Base-by-base conservation (phyloP, 2,113 vertebrate species). In the Abramis brama region DNA sequence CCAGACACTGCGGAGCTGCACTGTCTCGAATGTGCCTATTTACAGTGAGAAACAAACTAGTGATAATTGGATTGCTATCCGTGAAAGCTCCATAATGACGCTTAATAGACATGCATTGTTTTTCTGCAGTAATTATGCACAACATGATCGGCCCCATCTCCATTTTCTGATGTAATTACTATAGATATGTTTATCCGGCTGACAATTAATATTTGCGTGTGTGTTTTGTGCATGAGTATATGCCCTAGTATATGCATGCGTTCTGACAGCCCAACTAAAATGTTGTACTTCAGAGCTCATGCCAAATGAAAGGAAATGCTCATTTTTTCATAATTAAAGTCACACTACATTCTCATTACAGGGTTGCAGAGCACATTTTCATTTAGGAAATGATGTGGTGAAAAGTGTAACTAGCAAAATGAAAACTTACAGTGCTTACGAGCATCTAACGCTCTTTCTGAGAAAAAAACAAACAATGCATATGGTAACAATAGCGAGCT, bases 61-160 rank as follows among this genome's bases (percentile, higher is more conserved):
- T 89, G 80, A 88, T 94, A 94, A 95, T 95, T 90, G 86, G 89
- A 90, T 90, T 94, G 91, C 90, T 94, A 93, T 92, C 89, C 91
- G 87, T 93, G 92, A 91, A 93, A 93, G 90, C 93, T 90, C 92
- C 90, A 93, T 94, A 94, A 93, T 89, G 93, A 93, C 87, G 86
- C 93, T 93, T 94, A 95, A 95, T 94, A 94, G 91, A 90, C 86
- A 93, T 87, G 88, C 89, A 88, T 92, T 93, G 91, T 93, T 93
- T 94, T 84, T 91, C 92, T 89, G 90, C 90, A 94, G 92, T 94
- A 94, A 95, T 95, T 94, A 94, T 91, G 91, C 91, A 90, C 89
- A 92, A 94, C 93, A 94, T 93, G 92, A 94, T 93, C 93, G 90
- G 85, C 71, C 89, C 81, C 91, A 87, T 92, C 88, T 91, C 87